A percentile compares a stretch with the other conserved stretches of the same genome.
These are phyloP conservation scores for Penaeus indicus DNA, from an alignment of 1,140 invertebrate genomes.

Conservation along the genomic window DNA sequence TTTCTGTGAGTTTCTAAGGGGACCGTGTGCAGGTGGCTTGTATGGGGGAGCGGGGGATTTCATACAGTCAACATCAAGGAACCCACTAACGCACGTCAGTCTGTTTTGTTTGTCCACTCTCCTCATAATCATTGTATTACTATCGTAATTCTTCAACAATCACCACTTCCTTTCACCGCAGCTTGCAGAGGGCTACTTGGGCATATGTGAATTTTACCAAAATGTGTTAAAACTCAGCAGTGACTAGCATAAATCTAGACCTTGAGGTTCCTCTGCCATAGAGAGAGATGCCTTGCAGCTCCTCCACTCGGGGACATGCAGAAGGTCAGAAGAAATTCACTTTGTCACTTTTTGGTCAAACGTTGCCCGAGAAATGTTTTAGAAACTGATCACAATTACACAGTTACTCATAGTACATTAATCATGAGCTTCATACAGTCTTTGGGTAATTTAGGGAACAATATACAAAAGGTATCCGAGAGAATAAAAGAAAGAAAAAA, in stretches of 20 bases:
- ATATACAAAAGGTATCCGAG: not conserved
- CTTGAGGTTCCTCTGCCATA: constrained; percentile 10
- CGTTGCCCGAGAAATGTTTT: constrained; percentile 28
- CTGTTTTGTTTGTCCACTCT: constrained; percentile 53
- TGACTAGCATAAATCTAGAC: constrained; percentile 16
- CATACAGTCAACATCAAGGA: constrained; percentile 62
- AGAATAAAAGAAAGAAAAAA: constrained; percentile 28
- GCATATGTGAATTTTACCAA: constrained; percentile 45
- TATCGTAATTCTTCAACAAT: constrained; percentile 25
- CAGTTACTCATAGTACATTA: not conserved
- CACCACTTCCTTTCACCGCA: constrained; percentile 40
- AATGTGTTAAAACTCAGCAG: constrained; percentile 32
- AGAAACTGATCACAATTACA: constrained; percentile 16
- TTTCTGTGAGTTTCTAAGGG: constrained; percentile 39
- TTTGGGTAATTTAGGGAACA: constrained; percentile 46
- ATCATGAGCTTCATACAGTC: constrained; percentile 32
- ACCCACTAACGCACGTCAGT: constrained; percentile 59
- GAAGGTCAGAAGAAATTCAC: constrained; percentile 3
- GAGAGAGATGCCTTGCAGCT: too few relatives aligned
- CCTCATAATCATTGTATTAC: constrained; percentile 38
- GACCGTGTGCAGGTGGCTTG: constrained; percentile 46
- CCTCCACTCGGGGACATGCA: too few relatives aligned
- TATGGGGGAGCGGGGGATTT: constrained; percentile 51
- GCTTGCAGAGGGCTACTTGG: constrained; percentile 45
- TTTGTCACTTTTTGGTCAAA: constrained; percentile 36